A percentile compares a stretch with the other conserved stretches of the same genome.
phyloP scores from a whole-genome alignment of 2,888 invertebrate genomes.

The Odiellus spinosus region DNA sequence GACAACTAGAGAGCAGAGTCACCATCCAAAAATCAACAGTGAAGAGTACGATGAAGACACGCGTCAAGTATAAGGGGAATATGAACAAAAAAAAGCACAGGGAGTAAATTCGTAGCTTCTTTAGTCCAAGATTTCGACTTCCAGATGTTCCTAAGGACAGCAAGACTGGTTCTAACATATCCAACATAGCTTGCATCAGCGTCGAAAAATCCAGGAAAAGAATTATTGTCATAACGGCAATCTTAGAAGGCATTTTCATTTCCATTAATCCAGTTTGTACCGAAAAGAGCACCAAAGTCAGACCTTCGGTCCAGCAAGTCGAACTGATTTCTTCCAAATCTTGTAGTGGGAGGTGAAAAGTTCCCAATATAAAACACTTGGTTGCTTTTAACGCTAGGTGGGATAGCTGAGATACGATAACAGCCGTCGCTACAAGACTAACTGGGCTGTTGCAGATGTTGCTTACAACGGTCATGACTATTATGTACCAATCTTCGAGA shows the following conservation, averaged over 20 bases:
- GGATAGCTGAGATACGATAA: conserved; percentile 36
- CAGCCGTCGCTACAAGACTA: conserved; percentile 35
- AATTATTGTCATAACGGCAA: conserved; percentile 36
- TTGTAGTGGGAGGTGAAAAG: conserved; percentile 23
- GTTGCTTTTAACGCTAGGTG: conserved; percentile 31
- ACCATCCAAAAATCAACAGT: conserved; percentile 36
- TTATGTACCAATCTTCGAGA: conserved; percentile 28
- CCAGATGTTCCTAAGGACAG: conserved; percentile 35
- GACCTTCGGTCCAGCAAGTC: conserved; percentile 37
- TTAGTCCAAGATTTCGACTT: conserved; percentile 22
- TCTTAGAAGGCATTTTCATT: conserved; percentile 34
- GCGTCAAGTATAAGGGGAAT: conserved; percentile 33
- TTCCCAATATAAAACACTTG: conserved; percentile 31
- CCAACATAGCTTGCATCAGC: conserved; percentile 39
- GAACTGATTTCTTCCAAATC: conserved; percentile 19
- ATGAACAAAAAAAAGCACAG: conserved; percentile 31
- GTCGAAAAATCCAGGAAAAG: conserved; percentile 39
- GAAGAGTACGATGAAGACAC: conserved; percentile 32
- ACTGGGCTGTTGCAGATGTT: conserved; percentile 36
- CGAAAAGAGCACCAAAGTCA: conserved; percentile 37
- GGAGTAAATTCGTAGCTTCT: conserved; percentile 31
- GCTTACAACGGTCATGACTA: conserved; percentile 17
- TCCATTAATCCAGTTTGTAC: conserved; percentile 37
- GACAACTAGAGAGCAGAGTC: conserved; percentile 36
- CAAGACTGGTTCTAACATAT: conserved; percentile 37